Evolutionary conservation across 23 tunicate species (phyloP), one percentile per base, ranked within the genome.

Genomic region (Styela plicata): DNA sequence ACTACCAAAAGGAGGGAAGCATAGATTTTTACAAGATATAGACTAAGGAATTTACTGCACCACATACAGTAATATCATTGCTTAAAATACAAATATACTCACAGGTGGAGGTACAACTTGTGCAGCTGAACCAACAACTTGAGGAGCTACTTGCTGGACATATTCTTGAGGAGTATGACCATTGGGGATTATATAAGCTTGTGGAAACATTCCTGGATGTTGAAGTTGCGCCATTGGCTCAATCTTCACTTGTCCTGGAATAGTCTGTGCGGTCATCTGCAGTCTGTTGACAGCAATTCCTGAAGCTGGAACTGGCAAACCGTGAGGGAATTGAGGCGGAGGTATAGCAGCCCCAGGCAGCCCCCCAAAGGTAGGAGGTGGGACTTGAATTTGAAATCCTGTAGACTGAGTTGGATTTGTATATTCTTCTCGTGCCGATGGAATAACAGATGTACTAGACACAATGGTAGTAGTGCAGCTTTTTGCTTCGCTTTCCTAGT

Each of bases 181-280:
- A 74, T 91, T 91, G 2, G 97, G 89, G 7, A 91, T 85, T 3
- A 91, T 29, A 70, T 91, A 91, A 24, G 90, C 90, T 71, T 91
- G 97, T 7, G 97, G 97, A 71, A 91, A 91, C 97, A 91, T 91
- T 24, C 97, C 97, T 18, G 85, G 85, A 69, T 83, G 89, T 53
- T 90, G 95, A 10, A 86, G 24, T 27, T 82, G 52, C 82, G 57
- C 74, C 30, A 66, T 66, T 66, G 30, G 65, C 31, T 76, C 81
- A 24, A 76, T 21, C 37, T 76, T 76, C 31, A 76, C 81, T 29
- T 76, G 81, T 7, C 81, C 81, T 29, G 81, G 64, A 13, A 76
- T 53, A 23, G 81, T 53, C 37, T 76, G 81, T 52, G 81, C 81
- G 37, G 81, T 53, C 81, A 76, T 76, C 29, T 36, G 64, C 27